phyloP scores from a whole-genome alignment of 2,888 invertebrate genomes.

The Digitonthophagus gazella region DNA sequence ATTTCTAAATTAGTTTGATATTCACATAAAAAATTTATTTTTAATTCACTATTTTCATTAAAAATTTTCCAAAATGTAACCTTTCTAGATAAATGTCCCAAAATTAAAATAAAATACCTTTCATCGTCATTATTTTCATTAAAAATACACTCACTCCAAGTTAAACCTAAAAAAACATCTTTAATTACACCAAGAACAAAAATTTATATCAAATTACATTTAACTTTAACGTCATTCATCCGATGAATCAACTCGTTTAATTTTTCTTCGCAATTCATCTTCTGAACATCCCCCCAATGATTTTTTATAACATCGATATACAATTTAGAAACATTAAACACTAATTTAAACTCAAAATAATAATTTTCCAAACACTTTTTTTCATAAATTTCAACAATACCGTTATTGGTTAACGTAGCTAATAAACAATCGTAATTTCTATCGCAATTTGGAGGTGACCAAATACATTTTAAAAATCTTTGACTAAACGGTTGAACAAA shows the following conservation, averaged over 20 bases:
- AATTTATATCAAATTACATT: conserved; percentile 35
- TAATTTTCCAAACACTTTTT: conserved; percentile 38
- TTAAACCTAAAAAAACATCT: conserved; percentile 40
- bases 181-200: neutral
- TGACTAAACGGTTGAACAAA: conserved; percentile 31
- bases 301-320: conserved; percentile 36
- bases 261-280: conserved; percentile 30
- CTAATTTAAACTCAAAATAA: conserved; percentile 35
- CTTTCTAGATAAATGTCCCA: conserved; percentile 43
- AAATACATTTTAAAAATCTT: conserved; percentile 37
- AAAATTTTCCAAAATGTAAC: conserved; percentile 43
- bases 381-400: conserved; percentile 43
- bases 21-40: conserved; percentile 36
- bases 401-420: conserved; percentile 41
- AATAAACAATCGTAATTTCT: conserved; percentile 38
- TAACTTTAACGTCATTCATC: conserved; percentile 37
- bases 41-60: conserved; percentile 29
- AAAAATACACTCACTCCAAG: conserved; percentile 43
- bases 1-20: conserved; percentile 34
- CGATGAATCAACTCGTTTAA: conserved; percentile 40
- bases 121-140: too few species aligned
- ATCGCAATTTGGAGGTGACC: conserved; percentile 43
- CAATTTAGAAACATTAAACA: conserved; percentile 41
- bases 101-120: conserved; percentile 38
- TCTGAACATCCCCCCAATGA: conserved; percentile 36